Base-by-base conservation (phyloP, 64 coral and sea anemone genomes). In the Dendronephthya gigantea region DNA sequence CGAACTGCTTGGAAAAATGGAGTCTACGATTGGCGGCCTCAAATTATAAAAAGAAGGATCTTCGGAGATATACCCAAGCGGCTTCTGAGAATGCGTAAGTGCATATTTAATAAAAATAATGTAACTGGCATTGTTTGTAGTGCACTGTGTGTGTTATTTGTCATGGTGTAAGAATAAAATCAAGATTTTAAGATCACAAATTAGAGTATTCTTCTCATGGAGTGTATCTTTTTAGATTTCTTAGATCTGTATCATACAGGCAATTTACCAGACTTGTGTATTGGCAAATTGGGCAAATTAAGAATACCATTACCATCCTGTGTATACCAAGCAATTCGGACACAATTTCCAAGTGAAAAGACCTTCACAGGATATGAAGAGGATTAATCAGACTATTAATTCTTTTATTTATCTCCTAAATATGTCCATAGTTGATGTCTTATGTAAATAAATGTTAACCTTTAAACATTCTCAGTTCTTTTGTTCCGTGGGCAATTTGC, bases 231-330 rank as follows among this genome's bases (percentile, higher is more conserved):
- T 39, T 36, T 39, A 79, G 72, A 39, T 79, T 79, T 29, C 32
- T 36, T 15, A 29, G 29, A 28, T 79, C 72, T 28, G 32, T 79
- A 39, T 34, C 72, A 15, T 79, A 79, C 72, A 34, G 72, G 36
- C 72, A 79, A 79, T 79, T 79, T 35, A 39, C 30, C 9, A 8
- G 12, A 15, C 37, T 79, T 36, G 72, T 79, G 34, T 79, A 79
- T 79, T n/a, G 72, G 72, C 31, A 79, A 35, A 36, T 79, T 79
- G 72, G 72, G 72, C 13, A 79, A 79, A 79, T 79, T 79, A 79
- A 29, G 72, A 19, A 79, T 79, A 37, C 32, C 72, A 33, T 19
- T 79, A 35, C 72, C 72, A 79, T 79, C 72, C 19, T 79, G 72
- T 79, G 72, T 79, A 33, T 79, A 79, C 37, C 32, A 79, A 19